Evolutionary conservation across 37 sponge, comb jelly and placozoan species (phyloP).

Genomic region (Geodia barretti): DNA sequence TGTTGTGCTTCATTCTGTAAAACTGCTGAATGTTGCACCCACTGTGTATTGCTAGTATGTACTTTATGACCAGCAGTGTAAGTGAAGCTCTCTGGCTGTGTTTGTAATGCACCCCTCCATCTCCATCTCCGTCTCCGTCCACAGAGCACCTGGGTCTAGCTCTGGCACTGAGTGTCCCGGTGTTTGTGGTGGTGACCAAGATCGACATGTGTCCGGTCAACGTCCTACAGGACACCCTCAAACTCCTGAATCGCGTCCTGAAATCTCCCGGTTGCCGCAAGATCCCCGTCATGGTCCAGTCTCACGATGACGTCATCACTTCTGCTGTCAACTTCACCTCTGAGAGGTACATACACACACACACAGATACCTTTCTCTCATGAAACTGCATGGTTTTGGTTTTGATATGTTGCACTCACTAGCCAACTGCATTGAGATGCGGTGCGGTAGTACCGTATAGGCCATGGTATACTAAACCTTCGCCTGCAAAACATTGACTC

Average conservation of each 20-base stretch:
- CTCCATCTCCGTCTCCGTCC: conserved; percentile 1
- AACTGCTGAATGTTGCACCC: too few species aligned
- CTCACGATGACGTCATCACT: conserved; percentile 93
- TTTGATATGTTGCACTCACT: too few species aligned
- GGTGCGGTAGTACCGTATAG: too few species aligned
- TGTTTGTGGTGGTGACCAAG: conserved; percentile 98
- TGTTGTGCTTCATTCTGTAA: too few species aligned
- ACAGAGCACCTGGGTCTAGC: conserved; percentile 96
- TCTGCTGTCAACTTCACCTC: conserved; percentile 97
- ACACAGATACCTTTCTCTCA: too few species aligned
- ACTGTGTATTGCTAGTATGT: too few species aligned
- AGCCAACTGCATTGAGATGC: too few species aligned
- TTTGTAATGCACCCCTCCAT: background rate
- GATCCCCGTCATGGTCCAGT: conserved; percentile 90
- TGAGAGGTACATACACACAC: conserved; percentile 61
- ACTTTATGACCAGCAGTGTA: too few species aligned
- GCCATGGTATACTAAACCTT: too few species aligned
- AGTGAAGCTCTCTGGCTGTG: too few species aligned
- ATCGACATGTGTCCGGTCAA: conserved; percentile 99
- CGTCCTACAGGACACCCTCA: conserved; percentile 95
- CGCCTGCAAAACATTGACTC: too few species aligned
- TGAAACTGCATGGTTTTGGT: too few species aligned
- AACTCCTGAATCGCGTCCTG: conserved; percentile 84
- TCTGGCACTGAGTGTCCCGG: conserved; percentile 97
- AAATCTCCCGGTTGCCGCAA: conserved; percentile 99